Conservation (phyloP, 2,888 invertebrate species). For the Lasioglossum oenotherae region DNA sequence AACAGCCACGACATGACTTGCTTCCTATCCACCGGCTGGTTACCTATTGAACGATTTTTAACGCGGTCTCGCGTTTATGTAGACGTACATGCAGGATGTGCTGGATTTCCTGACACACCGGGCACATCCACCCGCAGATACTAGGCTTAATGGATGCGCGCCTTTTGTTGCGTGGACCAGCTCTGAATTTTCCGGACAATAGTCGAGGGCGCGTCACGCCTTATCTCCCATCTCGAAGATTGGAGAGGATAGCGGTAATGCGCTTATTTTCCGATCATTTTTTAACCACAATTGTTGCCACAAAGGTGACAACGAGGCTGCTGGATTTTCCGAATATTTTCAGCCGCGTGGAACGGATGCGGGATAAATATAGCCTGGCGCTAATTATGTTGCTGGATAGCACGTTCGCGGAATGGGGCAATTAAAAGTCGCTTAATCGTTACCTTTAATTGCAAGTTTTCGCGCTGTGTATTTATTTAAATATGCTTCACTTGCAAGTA, state of each 20-base stretch:
- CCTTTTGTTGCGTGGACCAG: conserved; percentile 40
- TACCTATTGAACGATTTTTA: conserved; percentile 70
- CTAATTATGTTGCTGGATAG: neutral
- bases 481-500: no score
- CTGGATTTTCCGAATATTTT: neutral
- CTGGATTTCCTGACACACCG: conserved; percentile 59
- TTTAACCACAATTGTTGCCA: neutral
- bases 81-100: conserved; percentile 65
- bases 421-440: neutral
- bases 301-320: neutral
- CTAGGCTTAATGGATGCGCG: conserved; percentile 38
- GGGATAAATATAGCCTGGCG: neutral
- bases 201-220: neutral
- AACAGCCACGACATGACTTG: conserved; percentile 56
- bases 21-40: conserved; percentile 43
- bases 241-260: conserved; percentile 18
- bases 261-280: neutral
- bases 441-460: neutral
- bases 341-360: neutral
- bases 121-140: conserved; percentile 55
- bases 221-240: conserved; percentile 1
- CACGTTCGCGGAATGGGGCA: neutral
- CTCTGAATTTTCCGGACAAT: conserved; percentile 35
- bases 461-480: neutral
- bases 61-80: conserved; percentile 64